A percentile compares a stretch with the other conserved stretches of the same genome.
Evolutionary conservation across 2,113 vertebrate genomes (phyloP).

Genomic region (Oncorhynchus masou): DNA sequence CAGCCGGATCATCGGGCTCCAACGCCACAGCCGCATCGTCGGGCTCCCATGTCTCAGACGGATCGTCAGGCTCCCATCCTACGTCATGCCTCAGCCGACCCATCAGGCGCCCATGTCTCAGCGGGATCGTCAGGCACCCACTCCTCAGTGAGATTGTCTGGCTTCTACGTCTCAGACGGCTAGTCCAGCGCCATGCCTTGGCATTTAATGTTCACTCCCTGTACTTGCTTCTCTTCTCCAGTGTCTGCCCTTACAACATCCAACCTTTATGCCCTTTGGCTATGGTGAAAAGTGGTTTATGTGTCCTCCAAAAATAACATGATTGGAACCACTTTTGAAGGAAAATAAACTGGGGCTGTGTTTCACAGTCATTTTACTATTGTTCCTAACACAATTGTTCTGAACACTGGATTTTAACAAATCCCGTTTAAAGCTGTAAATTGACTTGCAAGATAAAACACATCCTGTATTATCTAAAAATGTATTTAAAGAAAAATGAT

Average conservation of each 20-base stretch:
- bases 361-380: not conserved
- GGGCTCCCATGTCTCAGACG: too few species aligned
- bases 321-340: not conserved
- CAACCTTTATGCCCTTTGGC: slow-evolving; percentile 29
- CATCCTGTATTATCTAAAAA: not conserved
- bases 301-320: not conserved
- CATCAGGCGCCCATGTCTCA: too few species aligned
- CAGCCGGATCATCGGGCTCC: too few species aligned
- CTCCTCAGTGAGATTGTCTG: too few species aligned
- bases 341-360: not conserved
- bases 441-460: too few species aligned
- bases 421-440: not conserved
- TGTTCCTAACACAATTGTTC: not conserved
- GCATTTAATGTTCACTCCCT: not conserved
- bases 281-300: slow-evolving; percentile 10
- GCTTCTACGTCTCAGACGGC: too few species aligned
- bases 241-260: slow-evolving; percentile 6
- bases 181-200: too few species aligned
- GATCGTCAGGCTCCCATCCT: too few species aligned
- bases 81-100: too few species aligned
- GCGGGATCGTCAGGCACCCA: too few species aligned
- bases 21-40: too few species aligned
- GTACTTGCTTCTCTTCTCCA: too few species aligned
- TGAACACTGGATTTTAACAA: not conserved
- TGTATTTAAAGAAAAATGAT: not conserved